Evolutionary conservation across 1,140 invertebrate genomes (phyloP), one percentile per base, ranked within the genome.

Genomic region (Triops longicaudatus): DNA sequence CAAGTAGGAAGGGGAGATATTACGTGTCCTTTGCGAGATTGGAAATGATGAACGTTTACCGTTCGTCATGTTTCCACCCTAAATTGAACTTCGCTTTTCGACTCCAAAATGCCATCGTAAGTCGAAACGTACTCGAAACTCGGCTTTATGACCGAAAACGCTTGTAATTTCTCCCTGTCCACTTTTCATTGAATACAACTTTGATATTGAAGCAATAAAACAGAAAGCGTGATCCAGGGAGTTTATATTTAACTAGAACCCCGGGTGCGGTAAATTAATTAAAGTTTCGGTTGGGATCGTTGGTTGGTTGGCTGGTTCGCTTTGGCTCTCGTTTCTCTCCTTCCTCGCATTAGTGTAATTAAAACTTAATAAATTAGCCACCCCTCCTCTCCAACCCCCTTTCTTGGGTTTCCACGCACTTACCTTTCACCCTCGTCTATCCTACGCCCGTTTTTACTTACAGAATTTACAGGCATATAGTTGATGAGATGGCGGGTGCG

Each of bases 161-260:
- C 31, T 37, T 37, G 31, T 37, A 37, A 37, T 7, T 37, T 37
- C 31, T 37, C 31, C 31, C 31, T 37, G 50, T n/a, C 50, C 50
- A 22, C 50, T 63, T n/a, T 63, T 37, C 31, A 37, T 4, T 37
- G 31, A 63, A 17, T n/a, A 14, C 50, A 63, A 63, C 50, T 63
- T 63, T 63, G 50, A 63, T 63, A 63, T 63, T 63, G 50, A 22
- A 63, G 50, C 50, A 63, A 63, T 63, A 63, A 63, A 63, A 63
- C 50, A 63, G 50, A 63, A 22, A 63, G 50, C 50, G 50, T 63
- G 50, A 63, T 17, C 50, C 50, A 63, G 50, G 31, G 31, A 37
- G 31, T 37, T 37, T 63, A n/a, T 63, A 63, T 63, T 63, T 63
- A 63, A 63, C 17, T 63, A 37, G 31, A 37, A 63, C 22, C 50